These are phyloP conservation scores for Tuta absoluta DNA, from an alignment of 2,888 invertebrate genomes.

Conservation along the genomic window DNA sequence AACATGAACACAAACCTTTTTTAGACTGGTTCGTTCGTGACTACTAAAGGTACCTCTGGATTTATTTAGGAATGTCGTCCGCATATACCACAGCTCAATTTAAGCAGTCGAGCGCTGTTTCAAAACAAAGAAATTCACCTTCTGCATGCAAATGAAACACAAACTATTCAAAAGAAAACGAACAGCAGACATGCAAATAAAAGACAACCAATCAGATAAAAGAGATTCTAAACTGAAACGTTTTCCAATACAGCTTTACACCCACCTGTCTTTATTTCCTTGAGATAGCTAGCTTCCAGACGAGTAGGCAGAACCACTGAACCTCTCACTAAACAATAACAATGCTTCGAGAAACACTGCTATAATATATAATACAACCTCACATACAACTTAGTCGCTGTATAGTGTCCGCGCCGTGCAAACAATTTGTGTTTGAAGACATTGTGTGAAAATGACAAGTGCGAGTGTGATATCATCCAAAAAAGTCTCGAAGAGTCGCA, in stretches of 20 bases:
- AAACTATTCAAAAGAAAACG: background rate
- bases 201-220: background rate
- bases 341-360: conserved; percentile 11
- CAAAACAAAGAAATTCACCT: background rate
- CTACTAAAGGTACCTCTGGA: no score
- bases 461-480: no score
- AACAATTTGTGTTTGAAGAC: no score
- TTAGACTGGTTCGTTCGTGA: no score
- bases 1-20: no score
- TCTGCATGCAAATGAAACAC: background rate
- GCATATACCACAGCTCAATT: no score
- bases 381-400: background rate
- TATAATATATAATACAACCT: no score
- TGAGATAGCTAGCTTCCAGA: conserved; percentile 37
- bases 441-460: no score
- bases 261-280: conserved; percentile 30
- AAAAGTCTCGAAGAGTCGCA: no score
- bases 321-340: conserved; percentile 35
- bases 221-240: background rate
- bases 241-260: background rate
- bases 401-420: no score
- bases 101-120: background rate
- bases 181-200: background rate
- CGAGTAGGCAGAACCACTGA: conserved; percentile 38
- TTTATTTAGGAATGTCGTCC: no score